Percentiles rank a stretch among this genome's conserved stretches.
phyloP scores from a whole-genome alignment of 2,888 invertebrate species.

The Campopleginae sp. region DNA sequence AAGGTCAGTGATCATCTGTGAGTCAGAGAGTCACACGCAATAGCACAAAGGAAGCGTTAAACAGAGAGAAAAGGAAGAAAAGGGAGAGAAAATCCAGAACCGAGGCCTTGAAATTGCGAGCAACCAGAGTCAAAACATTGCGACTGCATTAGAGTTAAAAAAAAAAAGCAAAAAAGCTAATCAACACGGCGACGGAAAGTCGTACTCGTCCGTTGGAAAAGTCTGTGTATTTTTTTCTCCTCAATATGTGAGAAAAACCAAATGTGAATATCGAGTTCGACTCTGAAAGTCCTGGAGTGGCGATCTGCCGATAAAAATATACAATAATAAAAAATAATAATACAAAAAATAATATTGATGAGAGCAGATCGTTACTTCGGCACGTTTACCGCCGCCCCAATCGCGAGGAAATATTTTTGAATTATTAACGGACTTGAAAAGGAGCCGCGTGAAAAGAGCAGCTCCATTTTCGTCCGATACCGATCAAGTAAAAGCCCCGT shows the following conservation, averaged over 20 bases:
- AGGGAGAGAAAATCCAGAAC: conserved; percentile 34
- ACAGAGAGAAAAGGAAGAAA: conserved; percentile 34
- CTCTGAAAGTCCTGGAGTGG: conserved; percentile 76
- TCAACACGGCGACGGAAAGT: conserved; percentile 49
- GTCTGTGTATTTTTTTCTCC: conserved; percentile 31
- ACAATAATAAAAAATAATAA: conserved; percentile 29
- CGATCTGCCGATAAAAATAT: conserved; percentile 70
- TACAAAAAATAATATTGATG: conserved; percentile 22
- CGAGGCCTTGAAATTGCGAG: conserved; percentile 28
- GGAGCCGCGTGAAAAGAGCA: not conserved
- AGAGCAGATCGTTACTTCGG: conserved; percentile 76
- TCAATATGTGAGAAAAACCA: conserved; percentile 38
- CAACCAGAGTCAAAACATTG: not conserved
- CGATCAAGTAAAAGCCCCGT: conserved; percentile 32
- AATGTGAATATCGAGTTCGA: conserved; percentile 60
- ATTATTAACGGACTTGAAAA: conserved; percentile 39
- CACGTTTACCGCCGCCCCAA: conserved; percentile 66
- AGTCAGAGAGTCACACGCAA: conserved; percentile 16
- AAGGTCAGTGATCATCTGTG: conserved; percentile 90
- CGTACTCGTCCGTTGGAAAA: conserved; percentile 52
- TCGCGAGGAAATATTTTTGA: conserved; percentile 55
- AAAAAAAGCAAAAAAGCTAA: too few species aligned
- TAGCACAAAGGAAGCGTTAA: conserved; percentile 9
- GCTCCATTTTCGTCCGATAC: not conserved
- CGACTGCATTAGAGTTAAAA: conserved; percentile 16